These are phyloP conservation scores for Aspidiotus rigidus DNA, from an alignment of 2,888 invertebrate species.

Conservation along the genomic window DNA sequence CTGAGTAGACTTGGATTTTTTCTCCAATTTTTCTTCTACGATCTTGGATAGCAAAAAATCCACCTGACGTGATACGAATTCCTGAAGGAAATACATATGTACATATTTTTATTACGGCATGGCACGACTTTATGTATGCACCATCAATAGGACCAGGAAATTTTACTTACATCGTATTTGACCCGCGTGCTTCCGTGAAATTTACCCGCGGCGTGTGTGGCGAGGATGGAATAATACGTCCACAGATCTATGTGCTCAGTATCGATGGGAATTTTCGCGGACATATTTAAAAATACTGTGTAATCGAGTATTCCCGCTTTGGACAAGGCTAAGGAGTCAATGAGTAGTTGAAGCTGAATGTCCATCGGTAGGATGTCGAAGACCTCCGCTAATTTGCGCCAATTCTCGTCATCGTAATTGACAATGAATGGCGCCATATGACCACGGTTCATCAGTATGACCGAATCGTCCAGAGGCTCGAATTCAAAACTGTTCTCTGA, in stretches of 20 bases:
- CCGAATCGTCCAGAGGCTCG: too few relatives aligned
- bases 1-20: neutral
- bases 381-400: slow-evolving; percentile 57
- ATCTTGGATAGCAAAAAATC: neutral
- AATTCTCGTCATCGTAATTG: slow-evolving; percentile 68
- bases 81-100: slow-evolving; percentile 18
- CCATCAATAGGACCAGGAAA: too few relatives aligned
- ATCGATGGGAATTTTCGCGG: slow-evolving; percentile 58
- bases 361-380: slow-evolving; percentile 53
- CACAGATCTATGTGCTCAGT: slow-evolving; percentile 69
- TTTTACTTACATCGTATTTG: slow-evolving; percentile 61
- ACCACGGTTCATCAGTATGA: neutral
- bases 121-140: too few relatives aligned
- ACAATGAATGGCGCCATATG: slow-evolving; percentile 67
- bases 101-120: neutral
- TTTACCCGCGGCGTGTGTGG: slow-evolving; percentile 67
- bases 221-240: slow-evolving; percentile 76
- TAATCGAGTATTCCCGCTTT: slow-evolving; percentile 68
- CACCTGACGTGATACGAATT: slow-evolving; percentile 12
- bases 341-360: slow-evolving; percentile 64
- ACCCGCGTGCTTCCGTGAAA: slow-evolving; percentile 55
- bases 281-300: slow-evolving; percentile 64
- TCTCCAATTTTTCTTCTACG: neutral
- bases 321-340: slow-evolving; percentile 69
- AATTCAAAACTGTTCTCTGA: slow-evolving; percentile 6